A percentile compares a stretch with the other conserved stretches of the same genome.
Evolutionary conservation across 1,140 invertebrate genomes (phyloP).

Genomic region (Drosophila rufa): DNA sequence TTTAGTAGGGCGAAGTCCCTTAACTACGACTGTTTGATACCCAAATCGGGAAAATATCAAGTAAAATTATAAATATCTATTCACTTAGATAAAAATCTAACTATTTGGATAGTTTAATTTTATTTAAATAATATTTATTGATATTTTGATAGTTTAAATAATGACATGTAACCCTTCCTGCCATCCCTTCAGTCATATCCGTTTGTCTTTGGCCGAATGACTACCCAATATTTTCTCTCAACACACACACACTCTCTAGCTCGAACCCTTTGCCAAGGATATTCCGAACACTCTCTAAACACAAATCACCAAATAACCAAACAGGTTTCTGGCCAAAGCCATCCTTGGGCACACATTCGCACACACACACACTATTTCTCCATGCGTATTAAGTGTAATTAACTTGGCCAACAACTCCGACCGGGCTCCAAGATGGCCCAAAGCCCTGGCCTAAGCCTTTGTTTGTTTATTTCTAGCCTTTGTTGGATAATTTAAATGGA

Average conservation of each 20-base stretch:
- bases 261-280: slow-evolving; percentile 19
- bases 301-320: slow-evolving; percentile 75
- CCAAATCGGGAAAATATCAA: not conserved
- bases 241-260: slow-evolving; percentile 17
- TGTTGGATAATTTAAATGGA: slow-evolving; percentile 77
- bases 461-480: slow-evolving; percentile 53
- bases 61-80: not conserved
- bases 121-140: not conserved
- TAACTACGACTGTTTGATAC: not conserved
- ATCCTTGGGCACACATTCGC: slow-evolving; percentile 23
- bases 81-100: too few relatives aligned
- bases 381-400: slow-evolving; percentile 79
- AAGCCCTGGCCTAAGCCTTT: slow-evolving; percentile 46
- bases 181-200: not conserved
- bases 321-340: slow-evolving; percentile 64
- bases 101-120: not conserved
- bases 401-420: slow-evolving; percentile 63
- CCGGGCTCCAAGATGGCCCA: slow-evolving; percentile 25
- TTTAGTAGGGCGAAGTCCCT: not conserved
- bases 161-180: not conserved
- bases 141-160: not conserved
- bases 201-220: slow-evolving; percentile 20
- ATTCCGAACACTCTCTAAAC: slow-evolving; percentile 38
- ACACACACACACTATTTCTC: slow-evolving; percentile 38
- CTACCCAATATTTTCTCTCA: slow-evolving; percentile 28